phyloP scores from a whole-genome alignment of 2,797 vertebrate species.

The Sparidentex hasta region DNA sequence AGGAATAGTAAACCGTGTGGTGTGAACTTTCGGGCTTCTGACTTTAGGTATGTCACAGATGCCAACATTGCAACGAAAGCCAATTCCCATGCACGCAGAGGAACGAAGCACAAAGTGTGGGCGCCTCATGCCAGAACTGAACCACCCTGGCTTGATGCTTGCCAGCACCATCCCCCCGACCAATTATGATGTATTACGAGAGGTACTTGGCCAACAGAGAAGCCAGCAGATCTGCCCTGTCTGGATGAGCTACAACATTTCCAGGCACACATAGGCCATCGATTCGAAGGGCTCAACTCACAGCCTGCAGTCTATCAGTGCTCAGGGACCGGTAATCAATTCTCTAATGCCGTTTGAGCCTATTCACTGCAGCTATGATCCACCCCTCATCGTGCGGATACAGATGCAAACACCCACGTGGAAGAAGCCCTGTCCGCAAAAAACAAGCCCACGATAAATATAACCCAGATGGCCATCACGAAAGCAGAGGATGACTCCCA shows the following conservation, averaged over 20 bases:
- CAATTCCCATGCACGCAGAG: conserved; percentile 17
- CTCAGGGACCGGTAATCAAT: conserved; percentile 87
- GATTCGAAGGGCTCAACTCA: conserved; percentile 78
- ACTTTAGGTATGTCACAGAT: conserved; percentile 48
- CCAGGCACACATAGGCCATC: conserved; percentile 80
- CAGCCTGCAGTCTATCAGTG: conserved; percentile 83
- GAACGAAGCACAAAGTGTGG: conserved; percentile 26
- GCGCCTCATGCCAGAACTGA: conserved; percentile 61
- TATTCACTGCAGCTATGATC: conserved; percentile 73
- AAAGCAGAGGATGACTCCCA: conserved; percentile 68
- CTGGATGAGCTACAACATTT: conserved; percentile 76
- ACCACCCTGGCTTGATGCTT: conserved; percentile 49
- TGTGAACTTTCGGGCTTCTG: conserved; percentile 5
- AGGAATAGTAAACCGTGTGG: not conserved
- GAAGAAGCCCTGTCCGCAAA: conserved; percentile 21
- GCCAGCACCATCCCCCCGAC: conserved; percentile 60
- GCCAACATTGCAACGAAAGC: conserved; percentile 25
- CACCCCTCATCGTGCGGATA: conserved; percentile 51
- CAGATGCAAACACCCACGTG: conserved; percentile 24
- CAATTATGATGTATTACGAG: conserved; percentile 68
- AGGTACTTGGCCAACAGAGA: conserved; percentile 60
- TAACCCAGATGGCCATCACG: conserved; percentile 74
- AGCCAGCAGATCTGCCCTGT: conserved; percentile 64
- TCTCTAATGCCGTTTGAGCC: conserved; percentile 85
- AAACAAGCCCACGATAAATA: conserved; percentile 43